These are phyloP conservation scores for Acanthosepion lycidas DNA, from an alignment of 2,888 invertebrate species.

Conservation along the genomic window DNA sequence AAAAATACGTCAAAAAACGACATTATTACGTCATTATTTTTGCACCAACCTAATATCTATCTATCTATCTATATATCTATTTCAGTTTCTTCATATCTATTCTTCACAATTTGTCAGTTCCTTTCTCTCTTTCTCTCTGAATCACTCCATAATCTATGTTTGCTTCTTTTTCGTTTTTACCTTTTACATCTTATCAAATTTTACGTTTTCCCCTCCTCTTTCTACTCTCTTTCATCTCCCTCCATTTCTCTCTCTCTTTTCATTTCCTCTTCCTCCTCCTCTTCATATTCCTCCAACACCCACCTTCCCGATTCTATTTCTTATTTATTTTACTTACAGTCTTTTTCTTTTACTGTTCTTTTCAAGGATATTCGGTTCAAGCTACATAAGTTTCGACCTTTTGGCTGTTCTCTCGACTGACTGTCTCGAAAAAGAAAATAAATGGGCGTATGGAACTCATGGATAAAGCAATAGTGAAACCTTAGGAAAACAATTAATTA, in stretches of 20 bases:
- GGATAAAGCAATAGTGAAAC: neutral
- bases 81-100: no score
- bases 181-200: neutral
- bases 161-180: no score
- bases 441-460: neutral
- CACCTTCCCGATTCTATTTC: neutral
- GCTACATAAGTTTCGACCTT: neutral
- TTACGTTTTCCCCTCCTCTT: neutral
- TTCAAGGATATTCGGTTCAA: constrained; percentile 10
- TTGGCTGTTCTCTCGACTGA: neutral
- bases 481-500: neutral
- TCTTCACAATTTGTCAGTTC: no score
- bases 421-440: neutral
- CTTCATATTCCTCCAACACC: neutral
- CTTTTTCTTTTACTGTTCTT: neutral
- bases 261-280: neutral
- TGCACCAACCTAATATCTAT: no score
- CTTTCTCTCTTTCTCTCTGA: no score
- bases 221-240: neutral
- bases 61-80: neutral
- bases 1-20: no score
- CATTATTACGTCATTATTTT: no score
- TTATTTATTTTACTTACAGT: neutral
- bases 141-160: no score
- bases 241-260: neutral